A percentile compares a stretch with the other conserved stretches of the same genome.
Conservation (phyloP, 2,113 vertebrate species). For the Gadus macrocephalus region DNA sequence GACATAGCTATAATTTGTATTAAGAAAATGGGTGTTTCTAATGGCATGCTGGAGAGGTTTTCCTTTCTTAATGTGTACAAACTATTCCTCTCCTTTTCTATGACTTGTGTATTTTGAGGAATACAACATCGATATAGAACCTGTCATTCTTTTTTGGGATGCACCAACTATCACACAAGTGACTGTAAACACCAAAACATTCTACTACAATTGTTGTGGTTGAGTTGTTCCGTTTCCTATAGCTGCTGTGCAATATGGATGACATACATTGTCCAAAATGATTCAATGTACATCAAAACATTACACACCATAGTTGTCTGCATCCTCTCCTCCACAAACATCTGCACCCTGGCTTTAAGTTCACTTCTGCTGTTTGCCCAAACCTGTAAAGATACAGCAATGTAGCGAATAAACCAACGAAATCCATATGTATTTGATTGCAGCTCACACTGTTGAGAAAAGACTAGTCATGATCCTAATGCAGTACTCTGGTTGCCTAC, state of each 20-base stretch:
- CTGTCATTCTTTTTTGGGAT: too few species aligned
- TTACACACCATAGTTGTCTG: constrained; percentile 85
- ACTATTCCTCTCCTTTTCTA: not conserved
- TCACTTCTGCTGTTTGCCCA: constrained; percentile 45
- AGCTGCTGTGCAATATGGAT: not conserved
- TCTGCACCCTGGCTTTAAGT: constrained; percentile 69
- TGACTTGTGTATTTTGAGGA: not conserved
- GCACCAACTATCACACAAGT: too few species aligned
- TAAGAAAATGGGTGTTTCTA: too few species aligned
- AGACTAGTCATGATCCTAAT: not conserved
- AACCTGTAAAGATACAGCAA: constrained; percentile 35
- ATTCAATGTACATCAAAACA: not conserved
- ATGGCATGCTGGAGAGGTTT: too few species aligned
- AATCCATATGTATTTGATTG: not conserved
- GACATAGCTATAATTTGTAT: too few species aligned
- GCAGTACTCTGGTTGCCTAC: not conserved
- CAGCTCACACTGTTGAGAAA: not conserved
- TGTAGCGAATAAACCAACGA: too few species aligned
- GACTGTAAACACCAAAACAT: too few species aligned
- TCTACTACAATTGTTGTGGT: not conserved
- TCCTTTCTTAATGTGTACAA: not conserved
- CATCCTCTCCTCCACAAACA: constrained; percentile 81
- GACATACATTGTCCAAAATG: not conserved
- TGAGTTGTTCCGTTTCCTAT: too few species aligned
- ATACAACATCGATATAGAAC: too few species aligned